Evolutionary conservation across 2,797 vertebrate genomes (phyloP).

Genomic region (Microctenopoma stevenorrisi): DNA sequence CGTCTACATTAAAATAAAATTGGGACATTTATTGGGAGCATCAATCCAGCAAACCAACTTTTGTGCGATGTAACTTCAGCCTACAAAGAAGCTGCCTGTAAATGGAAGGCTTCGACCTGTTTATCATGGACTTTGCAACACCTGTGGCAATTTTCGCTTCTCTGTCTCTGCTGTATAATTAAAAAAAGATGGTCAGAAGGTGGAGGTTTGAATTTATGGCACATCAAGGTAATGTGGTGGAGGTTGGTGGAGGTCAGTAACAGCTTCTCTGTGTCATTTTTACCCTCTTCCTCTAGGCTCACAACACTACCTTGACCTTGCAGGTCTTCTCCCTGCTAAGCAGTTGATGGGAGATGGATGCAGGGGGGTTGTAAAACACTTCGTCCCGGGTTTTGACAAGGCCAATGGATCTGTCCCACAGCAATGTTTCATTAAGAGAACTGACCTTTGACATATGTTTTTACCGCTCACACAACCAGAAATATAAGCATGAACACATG

Average conservation of each 20-base stretch:
- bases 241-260: constrained; percentile 40
- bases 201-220: constrained; percentile 48
- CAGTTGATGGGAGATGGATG: constrained; percentile 43
- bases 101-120: constrained; percentile 10
- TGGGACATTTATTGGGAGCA: no score
- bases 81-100: background rate
- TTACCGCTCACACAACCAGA: constrained; percentile 21
- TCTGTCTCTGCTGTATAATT: constrained; percentile 23
- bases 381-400: constrained; percentile 63
- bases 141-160: constrained; percentile 29
- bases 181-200: constrained; percentile 28
- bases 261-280: constrained; percentile 17
- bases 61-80: background rate
- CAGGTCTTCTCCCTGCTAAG: constrained; percentile 42
- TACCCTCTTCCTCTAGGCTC: constrained; percentile 32
- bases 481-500: constrained; percentile 12
- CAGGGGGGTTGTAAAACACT: constrained; percentile 41
- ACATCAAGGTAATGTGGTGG: constrained; percentile 22
- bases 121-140: constrained; percentile 21
- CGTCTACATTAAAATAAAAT: no score
- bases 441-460: constrained; percentile 56
- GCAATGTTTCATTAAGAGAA: constrained; percentile 55
- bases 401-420: constrained; percentile 42
- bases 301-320: constrained; percentile 58
- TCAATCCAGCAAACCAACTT: background rate